Conservation (phyloP, 92 coral and sea anemone genomes). For the Porites divaricata region DNA sequence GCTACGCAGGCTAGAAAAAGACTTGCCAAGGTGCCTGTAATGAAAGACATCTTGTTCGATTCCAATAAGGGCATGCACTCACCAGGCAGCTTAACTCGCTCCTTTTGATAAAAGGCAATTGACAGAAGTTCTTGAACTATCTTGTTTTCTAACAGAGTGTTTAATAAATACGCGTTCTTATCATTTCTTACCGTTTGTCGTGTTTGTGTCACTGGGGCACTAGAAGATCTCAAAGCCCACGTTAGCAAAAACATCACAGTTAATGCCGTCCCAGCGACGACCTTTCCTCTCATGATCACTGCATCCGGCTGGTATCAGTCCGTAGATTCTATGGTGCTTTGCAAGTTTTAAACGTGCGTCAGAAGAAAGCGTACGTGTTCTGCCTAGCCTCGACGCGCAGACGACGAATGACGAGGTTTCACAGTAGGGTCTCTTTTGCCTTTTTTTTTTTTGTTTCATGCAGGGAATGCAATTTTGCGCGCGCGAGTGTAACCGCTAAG, state of each 20-base stretch:
- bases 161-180: not conserved
- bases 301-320: no score
- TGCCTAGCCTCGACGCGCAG: not conserved
- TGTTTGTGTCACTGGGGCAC: slow-evolving; percentile 8
- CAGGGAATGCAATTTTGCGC: no score
- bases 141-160: not conserved
- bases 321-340: not conserved
- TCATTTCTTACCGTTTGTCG: slow-evolving; percentile 21
- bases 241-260: not conserved
- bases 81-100: no score
- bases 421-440: not conserved
- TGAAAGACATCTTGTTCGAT: no score
- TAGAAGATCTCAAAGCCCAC: not conserved
- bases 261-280: not conserved
- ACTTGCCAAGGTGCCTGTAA: no score
- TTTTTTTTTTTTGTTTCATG: no score
- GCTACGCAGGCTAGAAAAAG: no score
- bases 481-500: no score
- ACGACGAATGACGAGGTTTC: not conserved
- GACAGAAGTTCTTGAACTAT: no score
- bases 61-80: no score
- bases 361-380: not conserved
- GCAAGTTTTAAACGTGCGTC: not conserved
- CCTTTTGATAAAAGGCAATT: no score
- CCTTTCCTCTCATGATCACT: not conserved